Evolutionary conservation across 2,888 invertebrate genomes (phyloP).

Genomic region (Alitta virens): DNA sequence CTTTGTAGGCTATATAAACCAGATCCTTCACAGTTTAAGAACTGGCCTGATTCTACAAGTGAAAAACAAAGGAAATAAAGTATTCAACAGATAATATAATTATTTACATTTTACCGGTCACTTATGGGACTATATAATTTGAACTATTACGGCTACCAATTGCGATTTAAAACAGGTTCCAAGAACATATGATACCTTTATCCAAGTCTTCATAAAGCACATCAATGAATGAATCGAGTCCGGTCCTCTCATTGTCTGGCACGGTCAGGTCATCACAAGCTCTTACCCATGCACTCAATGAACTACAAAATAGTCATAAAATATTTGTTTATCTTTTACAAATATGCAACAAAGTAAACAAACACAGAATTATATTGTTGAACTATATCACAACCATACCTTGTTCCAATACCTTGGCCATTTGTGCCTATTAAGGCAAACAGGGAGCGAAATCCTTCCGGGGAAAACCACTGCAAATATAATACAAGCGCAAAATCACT

Average conservation of each 20-base stretch:
- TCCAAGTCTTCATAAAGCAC: constrained; percentile 79
- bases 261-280: constrained; percentile 70
- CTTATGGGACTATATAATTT: too few relatives aligned
- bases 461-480: constrained; percentile 66
- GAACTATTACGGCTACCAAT: too few relatives aligned
- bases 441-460: constrained; percentile 77
- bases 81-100: too few relatives aligned
- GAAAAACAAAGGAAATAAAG: too few relatives aligned
- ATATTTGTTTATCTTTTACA: neutral
- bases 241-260: constrained; percentile 67
- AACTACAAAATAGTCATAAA: constrained; percentile 60
- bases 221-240: constrained; percentile 76
- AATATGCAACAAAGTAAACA: neutral
- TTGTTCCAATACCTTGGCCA: constrained; percentile 88
- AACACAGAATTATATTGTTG: too few relatives aligned
- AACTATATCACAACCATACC: too few relatives aligned
- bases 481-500: neutral
- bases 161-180: too few relatives aligned
- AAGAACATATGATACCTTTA: too few relatives aligned
- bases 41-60: constrained; percentile 64
- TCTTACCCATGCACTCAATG: constrained; percentile 83
- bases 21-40: constrained; percentile 89
- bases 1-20: constrained; percentile 85
- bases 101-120: too few relatives aligned
- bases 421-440: constrained; percentile 80